Base-by-base conservation (phyloP, 1,140 invertebrate species). In the Tigriopus japonicus region DNA sequence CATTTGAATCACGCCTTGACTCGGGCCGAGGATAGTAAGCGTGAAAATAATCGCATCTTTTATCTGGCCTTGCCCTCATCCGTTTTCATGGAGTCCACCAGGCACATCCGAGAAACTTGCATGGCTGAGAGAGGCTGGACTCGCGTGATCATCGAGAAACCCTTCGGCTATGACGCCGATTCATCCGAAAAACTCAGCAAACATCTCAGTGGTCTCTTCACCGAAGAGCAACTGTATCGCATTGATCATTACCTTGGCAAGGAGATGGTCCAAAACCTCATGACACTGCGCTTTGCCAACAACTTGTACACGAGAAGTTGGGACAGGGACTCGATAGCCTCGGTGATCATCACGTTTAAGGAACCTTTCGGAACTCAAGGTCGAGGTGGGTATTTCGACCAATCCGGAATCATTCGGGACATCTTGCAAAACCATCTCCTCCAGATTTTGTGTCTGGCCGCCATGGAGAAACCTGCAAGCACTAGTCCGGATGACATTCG, bases 161-260 rank as follows among this genome's bases (percentile, higher is more conserved):
- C 96, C 13, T 99, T 99, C 74, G 96, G 96, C 0, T 81, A 82
- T 60, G 95, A 99, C 73, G 82, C 84, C 35, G 81, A 77, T 0
- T 83, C 80, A 10, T 98, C 95, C 0, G 81, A 84, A 53, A 76
- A 80, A 62, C 74, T 99, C 5, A 91, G 89, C 9, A 77, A 84
- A 68, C 94, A 98, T 72, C 74, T 99, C 55, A 77, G 84, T 2
- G 78, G 78, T 0, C 71, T 98, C 21, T 99, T 98, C 71, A 81
- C 77, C 59, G 96, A 99, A 75, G 88, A 97, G 62, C 86, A 99
- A 73, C 78, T 98, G 43, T 98, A 97, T 69, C 77, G 95, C 64
- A 98, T 99, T 65, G 96, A 99, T 73, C 96, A 99, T 74, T 99
- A 99, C 71, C 76, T 99, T 41, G 96, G 96, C n/a, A 99, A 99